Evolutionary conservation across 2,113 vertebrate genomes (phyloP).

Genomic region (Dissostichus mawsoni): DNA sequence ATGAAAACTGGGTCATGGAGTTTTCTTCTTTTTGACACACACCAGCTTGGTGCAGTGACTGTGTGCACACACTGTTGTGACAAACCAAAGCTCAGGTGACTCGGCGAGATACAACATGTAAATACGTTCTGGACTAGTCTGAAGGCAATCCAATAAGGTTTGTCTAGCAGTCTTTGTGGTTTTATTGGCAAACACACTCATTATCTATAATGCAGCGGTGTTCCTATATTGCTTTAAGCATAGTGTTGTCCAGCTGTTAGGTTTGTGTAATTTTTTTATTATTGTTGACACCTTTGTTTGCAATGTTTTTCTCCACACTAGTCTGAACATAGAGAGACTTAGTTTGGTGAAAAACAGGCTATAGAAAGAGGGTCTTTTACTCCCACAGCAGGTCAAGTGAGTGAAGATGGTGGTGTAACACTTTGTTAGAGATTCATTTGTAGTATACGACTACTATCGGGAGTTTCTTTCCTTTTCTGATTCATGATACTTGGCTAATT

Average conservation of each 20-base stretch:
- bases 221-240: neutral
- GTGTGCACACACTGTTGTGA: neutral
- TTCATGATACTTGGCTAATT: conserved; percentile 1
- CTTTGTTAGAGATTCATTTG: neutral
- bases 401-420: neutral
- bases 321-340: neutral
- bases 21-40: neutral
- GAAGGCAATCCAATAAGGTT: neutral
- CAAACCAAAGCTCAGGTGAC: conserved; percentile 5
- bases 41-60: neutral
- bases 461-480: conserved; percentile 9
- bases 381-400: neutral
- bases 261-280: neutral
- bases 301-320: neutral
- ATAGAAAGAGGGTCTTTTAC: neutral
- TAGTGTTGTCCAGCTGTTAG: neutral
- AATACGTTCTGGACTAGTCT: neutral
- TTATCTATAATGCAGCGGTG: neutral
- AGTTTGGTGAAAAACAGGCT: too few species aligned
- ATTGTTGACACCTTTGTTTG: neutral
- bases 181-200: neutral
- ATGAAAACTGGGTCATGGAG: neutral
- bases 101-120: conserved; percentile 20
- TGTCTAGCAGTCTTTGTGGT: neutral
- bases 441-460: neutral